phyloP scores from a whole-genome alignment of 2,888 invertebrate species.

The Hypercompe scribonia region DNA sequence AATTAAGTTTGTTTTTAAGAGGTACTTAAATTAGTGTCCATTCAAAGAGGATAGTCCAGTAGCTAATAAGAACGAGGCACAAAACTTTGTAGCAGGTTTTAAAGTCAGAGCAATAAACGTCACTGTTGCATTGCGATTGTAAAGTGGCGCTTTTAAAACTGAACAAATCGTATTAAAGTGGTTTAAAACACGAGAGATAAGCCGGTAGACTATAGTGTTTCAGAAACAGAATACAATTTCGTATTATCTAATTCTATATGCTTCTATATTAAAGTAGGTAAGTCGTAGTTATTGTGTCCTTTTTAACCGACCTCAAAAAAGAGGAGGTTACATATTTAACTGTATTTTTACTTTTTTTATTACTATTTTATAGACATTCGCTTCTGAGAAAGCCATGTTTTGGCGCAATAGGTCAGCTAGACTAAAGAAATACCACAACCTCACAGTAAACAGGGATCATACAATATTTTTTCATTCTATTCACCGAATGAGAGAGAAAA shows the following conservation, averaged over 20 bases:
- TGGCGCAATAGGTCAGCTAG: too few species aligned
- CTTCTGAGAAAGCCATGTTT: too few species aligned
- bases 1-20: background rate
- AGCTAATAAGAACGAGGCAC: slow-evolving; percentile 27
- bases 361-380: too few species aligned
- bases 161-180: slow-evolving; percentile 60
- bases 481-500: too few species aligned
- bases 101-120: slow-evolving; percentile 61
- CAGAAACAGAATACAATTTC: background rate
- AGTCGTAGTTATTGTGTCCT: too few species aligned
- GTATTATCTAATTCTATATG: background rate
- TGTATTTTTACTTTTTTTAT: too few species aligned
- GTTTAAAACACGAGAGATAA: slow-evolving; percentile 32
- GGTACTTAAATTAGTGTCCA: background rate
- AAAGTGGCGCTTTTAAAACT: slow-evolving; percentile 65
- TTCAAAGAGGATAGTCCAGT: slow-evolving; percentile 19
- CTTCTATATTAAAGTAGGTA: too few species aligned
- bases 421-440: too few species aligned
- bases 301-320: too few species aligned
- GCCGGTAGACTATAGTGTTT: background rate
- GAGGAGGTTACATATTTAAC: too few species aligned
- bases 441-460: too few species aligned
- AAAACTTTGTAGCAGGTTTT: slow-evolving; percentile 50
- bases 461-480: too few species aligned
- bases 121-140: slow-evolving; percentile 57